Percentiles rank a stretch among this genome's conserved stretches.
These are phyloP conservation scores for Actinemys pallida DNA, from an alignment of 2,113 vertebrate species.

Conservation along the genomic window DNA sequence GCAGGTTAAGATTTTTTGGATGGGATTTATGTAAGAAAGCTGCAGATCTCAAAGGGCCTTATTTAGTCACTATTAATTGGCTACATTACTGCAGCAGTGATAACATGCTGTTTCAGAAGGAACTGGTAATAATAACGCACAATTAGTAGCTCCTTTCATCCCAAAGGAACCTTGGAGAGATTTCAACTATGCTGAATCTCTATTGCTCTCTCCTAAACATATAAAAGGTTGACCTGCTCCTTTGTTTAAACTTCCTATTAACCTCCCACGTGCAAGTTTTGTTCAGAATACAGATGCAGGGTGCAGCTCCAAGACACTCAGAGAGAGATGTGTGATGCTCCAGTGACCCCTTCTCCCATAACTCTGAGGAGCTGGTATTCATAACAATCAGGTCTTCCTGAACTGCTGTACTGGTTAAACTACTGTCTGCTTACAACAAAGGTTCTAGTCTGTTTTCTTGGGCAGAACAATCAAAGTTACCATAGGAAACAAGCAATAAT, in stretches of 20 bases:
- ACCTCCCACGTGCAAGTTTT: background rate
- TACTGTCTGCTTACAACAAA: fast-evolving
- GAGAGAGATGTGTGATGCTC: fast-evolving
- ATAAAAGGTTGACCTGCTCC: background rate
- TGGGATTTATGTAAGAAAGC: background rate
- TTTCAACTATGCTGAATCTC: background rate
- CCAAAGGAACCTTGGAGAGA: background rate
- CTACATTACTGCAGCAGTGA: background rate
- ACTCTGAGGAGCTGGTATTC: background rate
- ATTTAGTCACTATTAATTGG: background rate
- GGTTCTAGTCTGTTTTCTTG: background rate
- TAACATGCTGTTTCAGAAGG: background rate
- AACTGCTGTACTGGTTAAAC: background rate
- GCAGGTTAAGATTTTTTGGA: background rate
- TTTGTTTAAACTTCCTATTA: fast-evolving
- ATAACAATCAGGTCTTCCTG: background rate
- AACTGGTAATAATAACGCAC: background rate
- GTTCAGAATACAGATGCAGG: fast-evolving
- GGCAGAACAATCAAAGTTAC: background rate
- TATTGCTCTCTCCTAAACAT: background rate
- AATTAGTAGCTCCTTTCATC: background rate
- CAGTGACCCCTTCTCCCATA: fast-evolving
- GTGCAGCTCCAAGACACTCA: background rate
- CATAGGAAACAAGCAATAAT: background rate
- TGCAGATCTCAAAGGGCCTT: background rate